Percentiles rank a stretch among this genome's conserved stretches.
These are phyloP conservation scores for Ranitomeya variabilis DNA, from an alignment of 2,113 vertebrate species.

Conservation along the genomic window DNA sequence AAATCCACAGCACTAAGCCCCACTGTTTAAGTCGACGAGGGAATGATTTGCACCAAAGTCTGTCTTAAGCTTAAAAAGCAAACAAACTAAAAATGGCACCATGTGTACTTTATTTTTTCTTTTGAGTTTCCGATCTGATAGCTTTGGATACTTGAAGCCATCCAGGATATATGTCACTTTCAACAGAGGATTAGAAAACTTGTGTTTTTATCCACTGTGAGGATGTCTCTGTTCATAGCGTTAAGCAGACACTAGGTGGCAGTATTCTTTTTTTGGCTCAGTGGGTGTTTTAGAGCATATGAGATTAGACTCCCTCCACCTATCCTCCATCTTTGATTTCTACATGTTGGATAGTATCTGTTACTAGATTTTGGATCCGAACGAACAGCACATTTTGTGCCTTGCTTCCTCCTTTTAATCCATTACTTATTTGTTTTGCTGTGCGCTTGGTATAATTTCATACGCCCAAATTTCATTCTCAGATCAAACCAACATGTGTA, in stretches of 20 bases:
- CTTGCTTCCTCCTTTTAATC: neutral
- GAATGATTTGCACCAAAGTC: no score
- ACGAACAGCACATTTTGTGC: neutral
- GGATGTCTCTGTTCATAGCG: neutral
- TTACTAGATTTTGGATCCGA: neutral
- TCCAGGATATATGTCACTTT: neutral
- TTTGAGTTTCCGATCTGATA: neutral
- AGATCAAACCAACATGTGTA: neutral
- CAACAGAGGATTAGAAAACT: neutral
- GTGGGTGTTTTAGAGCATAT: neutral
- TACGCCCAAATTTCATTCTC: neutral
- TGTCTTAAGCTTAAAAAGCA: no score
- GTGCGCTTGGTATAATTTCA: neutral
- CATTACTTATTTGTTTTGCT: neutral
- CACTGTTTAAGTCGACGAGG: no score
- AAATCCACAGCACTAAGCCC: no score
- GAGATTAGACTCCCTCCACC: neutral
- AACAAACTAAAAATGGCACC: no score
- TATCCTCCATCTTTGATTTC: neutral
- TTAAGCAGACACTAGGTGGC: conserved; percentile 2
- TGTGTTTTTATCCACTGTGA: neutral
- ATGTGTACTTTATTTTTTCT: neutral
- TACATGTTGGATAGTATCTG: neutral
- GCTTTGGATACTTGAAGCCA: neutral
- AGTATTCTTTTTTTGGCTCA: neutral